Evolutionary conservation across 1,140 invertebrate genomes (phyloP).

Genomic region (Leguminivora glycinivorella): DNA sequence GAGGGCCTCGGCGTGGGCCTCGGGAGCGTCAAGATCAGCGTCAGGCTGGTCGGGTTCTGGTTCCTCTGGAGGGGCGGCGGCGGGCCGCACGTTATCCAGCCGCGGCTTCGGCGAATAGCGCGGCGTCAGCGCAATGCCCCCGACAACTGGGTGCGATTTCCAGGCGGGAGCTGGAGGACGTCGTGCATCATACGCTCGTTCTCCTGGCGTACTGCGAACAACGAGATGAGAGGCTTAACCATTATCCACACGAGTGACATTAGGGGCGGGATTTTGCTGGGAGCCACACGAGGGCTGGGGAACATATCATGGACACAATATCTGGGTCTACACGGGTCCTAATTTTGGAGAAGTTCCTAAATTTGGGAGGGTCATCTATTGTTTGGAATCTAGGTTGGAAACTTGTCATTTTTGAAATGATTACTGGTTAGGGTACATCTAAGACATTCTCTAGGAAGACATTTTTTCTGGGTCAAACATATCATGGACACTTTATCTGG

Average conservation of each 20-base stretch:
- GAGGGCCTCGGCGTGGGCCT: slow-evolving; percentile 36
- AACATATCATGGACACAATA: neutral
- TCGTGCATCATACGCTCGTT: slow-evolving; percentile 78
- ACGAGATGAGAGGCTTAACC: slow-evolving; percentile 54
- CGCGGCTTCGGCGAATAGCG: slow-evolving; percentile 72
- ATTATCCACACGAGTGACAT: slow-evolving; percentile 32
- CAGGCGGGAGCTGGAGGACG: slow-evolving; percentile 73
- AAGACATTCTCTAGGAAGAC: neutral
- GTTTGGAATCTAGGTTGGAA: neutral
- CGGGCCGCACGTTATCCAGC: slow-evolving; percentile 67
- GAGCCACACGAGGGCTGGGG: slow-evolving; percentile 27
- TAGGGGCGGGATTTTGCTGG: slow-evolving; percentile 37
- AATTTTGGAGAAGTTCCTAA: neutral
- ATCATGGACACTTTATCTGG: neutral
- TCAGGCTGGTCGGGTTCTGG: slow-evolving; percentile 44
- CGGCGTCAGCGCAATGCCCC: slow-evolving; percentile 73
- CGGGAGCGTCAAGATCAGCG: slow-evolving; percentile 2
- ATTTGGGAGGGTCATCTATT: neutral
- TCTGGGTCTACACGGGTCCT: neutral
- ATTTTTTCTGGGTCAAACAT: too few relatives aligned
- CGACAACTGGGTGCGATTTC: slow-evolving; percentile 78
- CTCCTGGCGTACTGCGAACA: slow-evolving; percentile 75
- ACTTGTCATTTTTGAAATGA: neutral
- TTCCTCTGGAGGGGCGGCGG: slow-evolving; percentile 68
- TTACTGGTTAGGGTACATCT: neutral